Evolutionary conservation across 2,113 vertebrate species (phyloP), one percentile per base, ranked within the genome.

Genomic region (Sciurus niger): DNA sequence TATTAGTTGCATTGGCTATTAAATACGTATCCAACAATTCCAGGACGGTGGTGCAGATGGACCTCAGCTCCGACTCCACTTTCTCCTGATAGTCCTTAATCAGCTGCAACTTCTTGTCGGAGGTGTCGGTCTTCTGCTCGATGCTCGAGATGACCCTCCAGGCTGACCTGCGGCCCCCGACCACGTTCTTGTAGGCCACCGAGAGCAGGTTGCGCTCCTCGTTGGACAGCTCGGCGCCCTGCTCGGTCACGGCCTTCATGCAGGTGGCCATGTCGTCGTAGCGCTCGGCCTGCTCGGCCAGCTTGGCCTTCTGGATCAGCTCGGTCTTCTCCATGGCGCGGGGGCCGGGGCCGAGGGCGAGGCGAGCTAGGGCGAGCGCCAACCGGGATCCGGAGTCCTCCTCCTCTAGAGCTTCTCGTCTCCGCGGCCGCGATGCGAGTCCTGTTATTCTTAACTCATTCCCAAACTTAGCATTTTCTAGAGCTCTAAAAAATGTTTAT

Each of bases 191-290:
- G 98, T 99, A 99, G 97, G 99, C 99, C 96, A 99, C 99, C 0
- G 99, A 99, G 65, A 99, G 99, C 98, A 99, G 99, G 98, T 99
- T 99, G 98, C 99, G 99, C 98, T 99, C 99, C 98, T 99, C 99
- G 94, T 99, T 99, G 97, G 99, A 99, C 98, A 99, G 99, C 98
- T 99, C 99, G 0, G 95, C 97, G 34, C 99, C 99, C 86, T 98
- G 98, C 99, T 99, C 99, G 4, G 99, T 99, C 88, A 99, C 99
- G 76, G 98, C 98, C 98, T 99, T 99, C 99, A 99, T 99, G 98
- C 98, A 99, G 46, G 99, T 98, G 89, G 99, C 99, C 99, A 99
- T 99, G 98, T 99, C 99, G 68, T 99, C 99, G 84, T 99, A 99
- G 98, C 99, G 99, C 98, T 99, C 99, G 90, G 99, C 99, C 98